phyloP scores from a whole-genome alignment of 2,888 invertebrate species.

The Phortica okadai region DNA sequence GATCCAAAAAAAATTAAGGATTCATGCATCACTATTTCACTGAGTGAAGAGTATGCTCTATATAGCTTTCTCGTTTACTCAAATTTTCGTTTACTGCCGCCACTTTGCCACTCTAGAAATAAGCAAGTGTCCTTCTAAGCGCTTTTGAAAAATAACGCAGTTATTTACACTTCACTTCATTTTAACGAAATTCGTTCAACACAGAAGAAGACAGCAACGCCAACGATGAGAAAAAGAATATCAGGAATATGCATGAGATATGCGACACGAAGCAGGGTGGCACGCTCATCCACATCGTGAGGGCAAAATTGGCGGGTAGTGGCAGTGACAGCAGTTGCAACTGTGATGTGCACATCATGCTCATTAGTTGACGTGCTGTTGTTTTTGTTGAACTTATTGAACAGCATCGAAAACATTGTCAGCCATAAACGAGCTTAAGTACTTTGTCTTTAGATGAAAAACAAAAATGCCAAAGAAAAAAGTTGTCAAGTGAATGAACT shows the following conservation, averaged over 20 bases:
- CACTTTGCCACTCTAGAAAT: neutral
- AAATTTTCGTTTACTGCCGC: neutral
- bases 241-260: neutral
- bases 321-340: slow-evolving; percentile 3
- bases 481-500: too few species aligned
- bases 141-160: slow-evolving; percentile 48
- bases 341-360: slow-evolving; percentile 46
- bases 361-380: slow-evolving; percentile 49
- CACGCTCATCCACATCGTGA: slow-evolving; percentile 28
- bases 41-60: too few species aligned
- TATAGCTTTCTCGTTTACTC: neutral
- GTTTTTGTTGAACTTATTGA: slow-evolving; percentile 60
- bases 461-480: slow-evolving; percentile 1
- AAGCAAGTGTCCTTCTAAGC: slow-evolving; percentile 36
- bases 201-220: neutral
- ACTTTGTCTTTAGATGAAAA: slow-evolving; percentile 35
- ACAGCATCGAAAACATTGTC: slow-evolving; percentile 71
- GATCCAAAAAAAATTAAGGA: too few species aligned
- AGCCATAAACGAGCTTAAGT: slow-evolving; percentile 47
- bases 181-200: slow-evolving; percentile 39
- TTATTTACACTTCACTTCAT: slow-evolving; percentile 65
- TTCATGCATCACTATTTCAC: too few species aligned
- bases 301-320: neutral
- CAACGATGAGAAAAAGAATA: neutral
- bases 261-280: slow-evolving; percentile 21